A percentile compares a stretch with the other conserved stretches of the same genome.
phyloP scores from a whole-genome alignment of 23 tunicate species.

The Trididemnum miniatum region DNA sequence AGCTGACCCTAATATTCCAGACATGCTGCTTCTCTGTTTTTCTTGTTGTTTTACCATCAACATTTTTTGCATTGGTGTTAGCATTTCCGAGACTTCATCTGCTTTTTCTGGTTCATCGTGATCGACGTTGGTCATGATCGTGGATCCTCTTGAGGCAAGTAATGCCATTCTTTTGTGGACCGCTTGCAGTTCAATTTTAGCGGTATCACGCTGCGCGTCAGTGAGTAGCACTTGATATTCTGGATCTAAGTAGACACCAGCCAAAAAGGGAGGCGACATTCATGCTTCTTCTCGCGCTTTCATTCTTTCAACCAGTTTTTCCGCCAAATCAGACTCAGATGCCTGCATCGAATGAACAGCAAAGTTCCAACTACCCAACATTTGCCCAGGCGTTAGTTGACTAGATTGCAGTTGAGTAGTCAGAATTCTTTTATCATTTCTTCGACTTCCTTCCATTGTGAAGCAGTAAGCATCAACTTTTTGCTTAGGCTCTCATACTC shows the following conservation, averaged over 20 bases:
- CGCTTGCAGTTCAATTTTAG: too few relatives aligned
- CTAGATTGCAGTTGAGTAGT: neutral
- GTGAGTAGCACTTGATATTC: too few relatives aligned
- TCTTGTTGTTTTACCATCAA: too few relatives aligned
- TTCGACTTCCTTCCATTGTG: neutral
- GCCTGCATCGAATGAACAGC: neutral
- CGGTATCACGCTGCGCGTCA: too few relatives aligned
- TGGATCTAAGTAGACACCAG: neutral
- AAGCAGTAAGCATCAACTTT: neutral
- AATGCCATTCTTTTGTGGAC: too few relatives aligned
- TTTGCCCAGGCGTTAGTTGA: neutral
- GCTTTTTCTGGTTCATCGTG: too few relatives aligned
- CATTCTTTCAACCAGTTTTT: neutral
- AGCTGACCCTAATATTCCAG: too few relatives aligned
- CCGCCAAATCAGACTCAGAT: neutral
- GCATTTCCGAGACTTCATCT: too few relatives aligned
- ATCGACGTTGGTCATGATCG: too few relatives aligned
- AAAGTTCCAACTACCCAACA: constrained; percentile 7
- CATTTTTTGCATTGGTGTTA: too few relatives aligned
- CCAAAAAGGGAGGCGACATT: neutral
- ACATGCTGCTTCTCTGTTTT: too few relatives aligned
- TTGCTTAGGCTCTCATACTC: neutral
- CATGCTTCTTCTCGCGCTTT: neutral
- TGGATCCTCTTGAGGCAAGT: too few relatives aligned
- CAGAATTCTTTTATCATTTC: neutral